Conservation (phyloP, 2,888 invertebrate genomes). For the Synergus itoensis region DNA sequence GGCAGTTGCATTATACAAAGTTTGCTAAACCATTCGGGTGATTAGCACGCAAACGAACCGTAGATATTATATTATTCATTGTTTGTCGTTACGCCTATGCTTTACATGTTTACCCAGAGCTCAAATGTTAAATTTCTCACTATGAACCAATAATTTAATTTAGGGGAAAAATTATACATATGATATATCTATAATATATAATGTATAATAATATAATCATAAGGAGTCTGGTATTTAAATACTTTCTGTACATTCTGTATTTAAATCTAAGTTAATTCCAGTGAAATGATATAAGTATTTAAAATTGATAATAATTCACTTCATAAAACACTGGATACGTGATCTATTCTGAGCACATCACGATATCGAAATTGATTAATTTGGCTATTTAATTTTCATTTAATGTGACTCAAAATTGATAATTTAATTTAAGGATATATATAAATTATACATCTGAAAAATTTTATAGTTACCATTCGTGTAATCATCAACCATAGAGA, state of each 20-base stretch:
- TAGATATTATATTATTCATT: conserved; percentile 53
- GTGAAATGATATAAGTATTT: too few relatives aligned
- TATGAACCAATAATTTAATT: not conserved
- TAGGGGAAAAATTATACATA: not conserved
- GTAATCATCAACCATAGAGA: conserved; percentile 46
- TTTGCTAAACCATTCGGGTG: conserved; percentile 31
- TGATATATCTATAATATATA: not conserved
- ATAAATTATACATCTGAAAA: not conserved
- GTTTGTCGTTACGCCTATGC: conserved; percentile 2
- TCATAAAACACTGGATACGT: too few relatives aligned
- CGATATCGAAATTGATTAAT: too few relatives aligned
- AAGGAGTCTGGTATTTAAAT: too few relatives aligned
- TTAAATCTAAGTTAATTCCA: too few relatives aligned
- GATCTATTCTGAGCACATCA: too few relatives aligned
- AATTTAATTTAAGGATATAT: not conserved
- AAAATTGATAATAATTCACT: too few relatives aligned
- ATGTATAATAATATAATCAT: not conserved
- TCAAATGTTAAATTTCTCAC: not conserved
- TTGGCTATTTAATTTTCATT: too few relatives aligned
- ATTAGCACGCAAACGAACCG: conserved; percentile 55
- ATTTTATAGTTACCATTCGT: conserved; percentile 30
- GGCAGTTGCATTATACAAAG: conserved; percentile 42
- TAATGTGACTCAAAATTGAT: not conserved
- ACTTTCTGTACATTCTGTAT: too few relatives aligned
- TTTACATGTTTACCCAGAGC: not conserved